phyloP scores from a whole-genome alignment of 2,797 vertebrate genomes.

The Tragopan temminckii region DNA sequence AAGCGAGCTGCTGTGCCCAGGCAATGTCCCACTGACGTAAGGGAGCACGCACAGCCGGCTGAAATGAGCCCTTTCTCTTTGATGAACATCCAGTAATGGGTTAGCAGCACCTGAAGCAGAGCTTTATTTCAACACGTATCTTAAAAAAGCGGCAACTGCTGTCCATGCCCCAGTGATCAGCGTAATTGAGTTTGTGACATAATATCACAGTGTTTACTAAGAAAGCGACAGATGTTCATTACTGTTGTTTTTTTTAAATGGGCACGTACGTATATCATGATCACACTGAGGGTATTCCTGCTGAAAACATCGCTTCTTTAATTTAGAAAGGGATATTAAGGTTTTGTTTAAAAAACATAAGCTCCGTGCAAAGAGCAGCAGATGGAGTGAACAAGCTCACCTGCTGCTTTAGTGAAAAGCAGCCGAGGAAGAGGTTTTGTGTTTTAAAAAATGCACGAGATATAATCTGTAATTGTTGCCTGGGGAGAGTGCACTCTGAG shows the following conservation, averaged over 20 bases:
- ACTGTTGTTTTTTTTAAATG: not conserved
- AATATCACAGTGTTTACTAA: not conserved
- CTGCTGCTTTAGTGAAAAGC: not conserved
- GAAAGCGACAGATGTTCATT: slow-evolving; percentile 48
- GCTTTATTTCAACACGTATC: slow-evolving; percentile 29
- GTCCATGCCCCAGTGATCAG: slow-evolving; percentile 16
- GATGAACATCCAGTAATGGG: slow-evolving; percentile 3
- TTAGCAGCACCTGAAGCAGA: slow-evolving; percentile 34
- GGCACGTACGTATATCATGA: not conserved
- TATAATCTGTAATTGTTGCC: not conserved
- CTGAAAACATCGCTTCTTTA: slow-evolving; percentile 5
- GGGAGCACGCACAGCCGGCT: slow-evolving; percentile 11
- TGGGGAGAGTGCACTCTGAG: not conserved
- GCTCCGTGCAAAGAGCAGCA: not conserved
- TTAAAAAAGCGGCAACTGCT: not conserved
- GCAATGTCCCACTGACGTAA: slow-evolving; percentile 44
- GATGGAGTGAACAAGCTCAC: not conserved
- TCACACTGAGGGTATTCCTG: not conserved
- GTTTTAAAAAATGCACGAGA: not conserved
- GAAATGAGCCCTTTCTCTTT: not conserved
- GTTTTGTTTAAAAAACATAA: slow-evolving; percentile 7
- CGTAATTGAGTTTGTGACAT: slow-evolving; percentile 39
- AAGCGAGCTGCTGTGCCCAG: not conserved
- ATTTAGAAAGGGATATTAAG: slow-evolving; percentile 15
- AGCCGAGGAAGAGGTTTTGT: not conserved